These are phyloP conservation scores for Pseudoatta argentina DNA, from an alignment of 1,140 invertebrate species.

Conservation along the genomic window DNA sequence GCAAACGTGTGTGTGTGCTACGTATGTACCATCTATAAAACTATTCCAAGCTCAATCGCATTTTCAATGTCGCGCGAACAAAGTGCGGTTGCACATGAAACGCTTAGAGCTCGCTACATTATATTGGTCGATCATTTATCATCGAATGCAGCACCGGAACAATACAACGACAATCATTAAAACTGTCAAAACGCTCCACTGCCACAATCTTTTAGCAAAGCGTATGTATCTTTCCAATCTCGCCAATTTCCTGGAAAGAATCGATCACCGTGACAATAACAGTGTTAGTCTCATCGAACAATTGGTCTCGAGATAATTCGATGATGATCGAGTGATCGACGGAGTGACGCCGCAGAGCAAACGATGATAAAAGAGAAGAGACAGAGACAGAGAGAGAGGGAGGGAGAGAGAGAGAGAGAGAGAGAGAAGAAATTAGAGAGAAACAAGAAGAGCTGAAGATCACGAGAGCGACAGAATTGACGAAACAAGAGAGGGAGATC, in stretches of 20 bases:
- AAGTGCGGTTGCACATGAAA: neutral
- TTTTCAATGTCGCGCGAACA: conserved; percentile 12
- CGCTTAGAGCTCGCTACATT: neutral
- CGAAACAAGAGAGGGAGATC: conserved; percentile 45
- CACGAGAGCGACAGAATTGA: neutral
- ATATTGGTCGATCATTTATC: conserved; percentile 46
- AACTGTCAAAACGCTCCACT: conserved; percentile 45
- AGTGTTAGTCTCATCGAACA: conserved; percentile 63
- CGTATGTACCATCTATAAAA: conserved; percentile 10
- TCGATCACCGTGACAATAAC: conserved; percentile 65
- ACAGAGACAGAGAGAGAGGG: neutral
- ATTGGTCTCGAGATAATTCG: conserved; percentile 71
- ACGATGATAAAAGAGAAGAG: neutral
- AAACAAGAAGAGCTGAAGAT: conserved; percentile 12
- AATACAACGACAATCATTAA: conserved; percentile 48
- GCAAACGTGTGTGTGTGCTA: neutral
- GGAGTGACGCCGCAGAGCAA: neutral
- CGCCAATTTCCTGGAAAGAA: conserved; percentile 72
- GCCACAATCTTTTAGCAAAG: conserved; percentile 29
- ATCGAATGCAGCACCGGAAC: neutral
- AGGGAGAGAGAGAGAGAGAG: neutral
- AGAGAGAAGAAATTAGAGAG: neutral
- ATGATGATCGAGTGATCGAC: conserved; percentile 62
- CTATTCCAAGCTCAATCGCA: conserved; percentile 4
- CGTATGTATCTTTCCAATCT: conserved; percentile 41